Conservation (phyloP, 2,888 invertebrate genomes). For the Ferrisia virgata region DNA sequence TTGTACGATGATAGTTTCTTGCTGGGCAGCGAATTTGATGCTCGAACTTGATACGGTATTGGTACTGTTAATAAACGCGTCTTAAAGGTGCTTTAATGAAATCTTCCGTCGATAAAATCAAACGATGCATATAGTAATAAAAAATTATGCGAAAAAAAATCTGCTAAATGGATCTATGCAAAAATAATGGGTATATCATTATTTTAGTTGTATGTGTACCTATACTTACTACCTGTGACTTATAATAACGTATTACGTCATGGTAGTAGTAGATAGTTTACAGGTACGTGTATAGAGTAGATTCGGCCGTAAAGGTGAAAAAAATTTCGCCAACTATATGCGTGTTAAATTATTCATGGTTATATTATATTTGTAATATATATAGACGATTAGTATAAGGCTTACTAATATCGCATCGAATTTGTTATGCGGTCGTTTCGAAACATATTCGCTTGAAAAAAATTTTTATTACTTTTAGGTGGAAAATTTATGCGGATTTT, state of each 20-base stretch:
- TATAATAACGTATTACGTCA: neutral
- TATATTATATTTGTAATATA: neutral
- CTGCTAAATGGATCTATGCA: neutral
- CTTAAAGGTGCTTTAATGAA: neutral
- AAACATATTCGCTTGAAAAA: neutral
- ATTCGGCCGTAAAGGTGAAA: neutral
- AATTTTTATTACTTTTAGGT: neutral
- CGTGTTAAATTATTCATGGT: neutral
- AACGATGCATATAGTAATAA: neutral
- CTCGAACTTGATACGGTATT: neutral
- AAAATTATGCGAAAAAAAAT: neutral
- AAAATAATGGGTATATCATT: too few relatives aligned
- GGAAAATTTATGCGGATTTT: neutral
- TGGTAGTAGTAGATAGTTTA: neutral
- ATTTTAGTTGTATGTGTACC: neutral
- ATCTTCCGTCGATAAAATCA: neutral
- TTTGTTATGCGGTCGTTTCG: neutral
- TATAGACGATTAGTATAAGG: neutral
- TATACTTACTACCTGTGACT: neutral
- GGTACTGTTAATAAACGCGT: neutral
- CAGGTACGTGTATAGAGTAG: neutral
- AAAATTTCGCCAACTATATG: neutral
- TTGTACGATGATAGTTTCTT: too few relatives aligned
- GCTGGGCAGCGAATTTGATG: neutral
- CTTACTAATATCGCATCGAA: neutral